These are phyloP conservation scores for Formica aserva DNA, from an alignment of 2,888 invertebrate species.

Conservation along the genomic window DNA sequence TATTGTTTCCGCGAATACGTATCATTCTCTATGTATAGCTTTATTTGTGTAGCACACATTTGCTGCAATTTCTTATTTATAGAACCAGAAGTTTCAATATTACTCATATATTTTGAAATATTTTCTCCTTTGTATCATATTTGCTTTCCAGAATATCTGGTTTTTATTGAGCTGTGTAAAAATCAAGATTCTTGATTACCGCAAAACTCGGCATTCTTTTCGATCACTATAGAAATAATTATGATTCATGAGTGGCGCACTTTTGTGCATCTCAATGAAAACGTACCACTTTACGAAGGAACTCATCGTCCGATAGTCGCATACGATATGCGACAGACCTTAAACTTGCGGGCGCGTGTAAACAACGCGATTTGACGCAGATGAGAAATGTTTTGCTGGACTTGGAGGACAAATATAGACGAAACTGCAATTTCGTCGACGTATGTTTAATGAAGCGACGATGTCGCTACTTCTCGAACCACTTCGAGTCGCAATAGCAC, in stretches of 20 bases:
- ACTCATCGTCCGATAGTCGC: slow-evolving; percentile 8
- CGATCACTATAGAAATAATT: neutral
- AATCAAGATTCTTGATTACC: neutral
- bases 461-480: slow-evolving; percentile 11
- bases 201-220: neutral
- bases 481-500: neutral
- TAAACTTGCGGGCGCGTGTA: slow-evolving; percentile 37
- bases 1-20: slow-evolving; percentile 23
- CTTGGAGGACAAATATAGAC: slow-evolving; percentile 24
- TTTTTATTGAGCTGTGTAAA: neutral
- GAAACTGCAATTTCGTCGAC: slow-evolving; percentile 53
- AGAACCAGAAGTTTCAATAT: neutral
- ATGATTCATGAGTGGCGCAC: neutral
- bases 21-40: neutral
- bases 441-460: slow-evolving; percentile 47
- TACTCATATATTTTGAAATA: neutral
- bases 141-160: neutral
- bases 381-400: slow-evolving; percentile 49
- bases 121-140: neutral
- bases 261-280: neutral
- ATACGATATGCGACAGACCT: neutral
- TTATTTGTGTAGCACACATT: neutral
- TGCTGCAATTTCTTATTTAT: neutral
- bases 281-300: slow-evolving; percentile 3
- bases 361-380: slow-evolving; percentile 36